These are phyloP conservation scores for Phenacoccus solenopsis DNA, from an alignment of 1,140 invertebrate species.

Conservation along the genomic window DNA sequence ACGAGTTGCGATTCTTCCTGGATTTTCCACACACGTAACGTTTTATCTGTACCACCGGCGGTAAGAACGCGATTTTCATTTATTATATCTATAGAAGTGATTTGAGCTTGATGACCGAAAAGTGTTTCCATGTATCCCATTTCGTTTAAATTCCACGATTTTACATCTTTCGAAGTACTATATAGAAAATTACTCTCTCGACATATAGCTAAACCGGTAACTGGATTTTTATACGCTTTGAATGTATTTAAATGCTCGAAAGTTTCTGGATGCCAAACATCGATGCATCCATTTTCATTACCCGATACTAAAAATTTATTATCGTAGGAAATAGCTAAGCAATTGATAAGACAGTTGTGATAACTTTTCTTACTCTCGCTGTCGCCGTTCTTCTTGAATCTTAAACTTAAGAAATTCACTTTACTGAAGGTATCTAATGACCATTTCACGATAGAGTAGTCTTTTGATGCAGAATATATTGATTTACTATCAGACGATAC, in stretches of 20 bases:
- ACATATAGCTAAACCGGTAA: slow-evolving; percentile 74
- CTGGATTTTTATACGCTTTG: slow-evolving; percentile 56
- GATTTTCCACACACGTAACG: slow-evolving; percentile 88
- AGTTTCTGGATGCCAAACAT: slow-evolving; percentile 68
- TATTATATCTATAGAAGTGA: slow-evolving; percentile 79
- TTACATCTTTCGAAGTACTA: slow-evolving; percentile 59
- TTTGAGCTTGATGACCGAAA: slow-evolving; percentile 81
- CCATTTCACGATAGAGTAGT: slow-evolving; percentile 80
- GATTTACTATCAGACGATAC: slow-evolving; percentile 58
- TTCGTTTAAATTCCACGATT: slow-evolving; percentile 89
- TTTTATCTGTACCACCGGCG: slow-evolving; percentile 72
- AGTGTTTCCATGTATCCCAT: slow-evolving; percentile 92
- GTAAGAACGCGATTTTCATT: slow-evolving; percentile 74
- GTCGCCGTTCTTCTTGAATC: slow-evolving; percentile 23
- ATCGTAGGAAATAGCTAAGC: slow-evolving; percentile 70
- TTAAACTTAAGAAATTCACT: slow-evolving; percentile 32
- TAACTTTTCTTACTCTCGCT: slow-evolving; percentile 27
- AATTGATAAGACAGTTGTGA: slow-evolving; percentile 46
- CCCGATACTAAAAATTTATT: slow-evolving; percentile 72
- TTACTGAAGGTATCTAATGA: slow-evolving; percentile 37
- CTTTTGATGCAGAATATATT: slow-evolving; percentile 77
- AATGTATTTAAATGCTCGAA: slow-evolving; percentile 70
- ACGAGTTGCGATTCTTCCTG: slow-evolving; percentile 91
- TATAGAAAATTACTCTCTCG: slow-evolving; percentile 79
- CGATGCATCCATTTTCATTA: slow-evolving; percentile 57